Conservation (phyloP, 2,113 vertebrate species). For the Myxocyprinus asiaticus region DNA sequence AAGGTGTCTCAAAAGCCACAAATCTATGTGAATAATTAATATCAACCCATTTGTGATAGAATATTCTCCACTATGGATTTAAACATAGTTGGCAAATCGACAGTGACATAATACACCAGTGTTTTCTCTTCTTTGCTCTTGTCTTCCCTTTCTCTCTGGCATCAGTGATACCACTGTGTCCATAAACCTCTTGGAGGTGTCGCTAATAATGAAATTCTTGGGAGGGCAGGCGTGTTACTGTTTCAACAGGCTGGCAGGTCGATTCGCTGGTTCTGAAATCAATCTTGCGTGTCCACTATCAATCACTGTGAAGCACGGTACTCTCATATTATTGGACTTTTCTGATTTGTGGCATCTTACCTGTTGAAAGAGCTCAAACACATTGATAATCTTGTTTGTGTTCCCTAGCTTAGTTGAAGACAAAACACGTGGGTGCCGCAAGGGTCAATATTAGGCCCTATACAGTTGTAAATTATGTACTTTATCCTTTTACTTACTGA, state of each 20-base stretch:
- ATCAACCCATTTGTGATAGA: background rate
- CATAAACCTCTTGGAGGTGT: conserved; percentile 67
- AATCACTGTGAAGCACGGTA: background rate
- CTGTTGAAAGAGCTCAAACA: background rate
- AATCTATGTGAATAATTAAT: conserved; percentile 13
- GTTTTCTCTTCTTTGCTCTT: background rate
- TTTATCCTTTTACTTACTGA: background rate
- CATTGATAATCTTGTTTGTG: conserved; percentile 4
- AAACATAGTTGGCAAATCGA: conserved; percentile 1
- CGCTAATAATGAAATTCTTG: conserved; percentile 65
- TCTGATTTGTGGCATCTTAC: conserved; percentile 1
- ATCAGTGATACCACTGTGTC: conserved; percentile 63
- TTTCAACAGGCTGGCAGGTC: conserved; percentile 49
- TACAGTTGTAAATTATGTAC: background rate
- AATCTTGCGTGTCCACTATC: conserved; percentile 32
- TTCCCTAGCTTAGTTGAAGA: background rate
- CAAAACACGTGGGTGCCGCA: conserved; percentile 3
- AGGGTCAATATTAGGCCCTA: background rate
- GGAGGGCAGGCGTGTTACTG: conserved; percentile 42
- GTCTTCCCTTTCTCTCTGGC: conserved; percentile 17
- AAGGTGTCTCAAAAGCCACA: background rate
- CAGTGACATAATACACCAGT: background rate
- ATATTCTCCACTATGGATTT: conserved; percentile 16
- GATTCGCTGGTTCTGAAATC: conserved; percentile 35
- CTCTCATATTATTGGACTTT: conserved; percentile 12